Base-by-base conservation (phyloP, 2,888 invertebrate species). In the Athalia circularis region DNA sequence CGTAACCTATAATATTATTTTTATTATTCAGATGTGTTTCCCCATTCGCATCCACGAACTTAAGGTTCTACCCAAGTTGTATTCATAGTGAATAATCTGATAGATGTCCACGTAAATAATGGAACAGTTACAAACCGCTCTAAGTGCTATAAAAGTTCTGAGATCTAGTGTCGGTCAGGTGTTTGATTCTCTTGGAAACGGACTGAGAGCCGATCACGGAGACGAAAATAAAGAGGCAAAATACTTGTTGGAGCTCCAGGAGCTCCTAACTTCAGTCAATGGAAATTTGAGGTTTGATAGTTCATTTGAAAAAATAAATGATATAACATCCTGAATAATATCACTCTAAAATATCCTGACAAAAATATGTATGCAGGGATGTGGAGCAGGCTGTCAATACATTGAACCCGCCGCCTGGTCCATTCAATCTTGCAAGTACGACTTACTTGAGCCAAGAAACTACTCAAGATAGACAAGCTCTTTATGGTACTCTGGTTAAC, bases 381-480 rank as follows among this genome's bases (percentile, higher is more conserved):
- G 94, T 97, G 13, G 97, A 97, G 88, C 95, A 95, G 86, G 92
- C 95, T 0, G 94, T 95, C 0, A 94, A 93, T 82, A 93, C 93
- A 48, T 87, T 95, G 47, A 95, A 94, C 76, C 94, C 95, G 81
- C 96, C 96, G 0, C 94, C 95, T n/a, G 95, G 95, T 3, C 95
- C 96, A 0, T 95, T 97, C 86, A 95, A 93, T 86, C 91, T 98
- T 79, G 97, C 96, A 0, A 98, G 97, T 88, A 96, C 97, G 0
- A 95, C 95, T 5, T 95, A 94, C 87, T 92, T 98, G 54, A 96
- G 95, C 80, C 97, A 98, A 90, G 98, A 99, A 91, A 97, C 97
- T 0, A 95, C 96, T 0, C 95, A 95, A 87, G 98, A 98, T 85
- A 93, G 97, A 64, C 96, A 97, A 87, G 95, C 96, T 5, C 90